These are phyloP conservation scores for Lutjanus erythropterus DNA, from an alignment of 2,113 vertebrate species.

Conservation along the genomic window DNA sequence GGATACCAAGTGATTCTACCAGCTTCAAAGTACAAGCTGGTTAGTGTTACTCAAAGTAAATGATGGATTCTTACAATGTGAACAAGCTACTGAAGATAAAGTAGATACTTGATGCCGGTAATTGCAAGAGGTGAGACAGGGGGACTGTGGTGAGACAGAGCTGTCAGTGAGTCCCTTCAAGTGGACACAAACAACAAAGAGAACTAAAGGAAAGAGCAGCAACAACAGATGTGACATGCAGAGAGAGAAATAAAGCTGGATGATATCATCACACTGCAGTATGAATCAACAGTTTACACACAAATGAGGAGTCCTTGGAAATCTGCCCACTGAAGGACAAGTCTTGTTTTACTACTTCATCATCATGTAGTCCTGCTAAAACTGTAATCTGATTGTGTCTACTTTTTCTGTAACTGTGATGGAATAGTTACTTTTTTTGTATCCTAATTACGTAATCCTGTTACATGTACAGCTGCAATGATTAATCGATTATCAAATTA, in stretches of 20 bases:
- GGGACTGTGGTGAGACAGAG: slow-evolving; percentile 19
- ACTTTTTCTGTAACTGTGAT: too few relatives aligned
- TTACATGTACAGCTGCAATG: too few relatives aligned
- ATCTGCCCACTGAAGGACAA: neutral
- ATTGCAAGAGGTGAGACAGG: neutral
- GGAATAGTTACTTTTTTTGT: too few relatives aligned
- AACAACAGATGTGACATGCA: slow-evolving; percentile 19
- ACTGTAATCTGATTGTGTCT: too few relatives aligned
- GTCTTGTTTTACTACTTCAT: neutral
- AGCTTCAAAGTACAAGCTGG: neutral
- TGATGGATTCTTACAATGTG: neutral
- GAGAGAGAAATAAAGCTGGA: neutral
- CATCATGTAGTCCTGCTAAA: too few relatives aligned
- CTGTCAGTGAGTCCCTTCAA: slow-evolving; percentile 29
- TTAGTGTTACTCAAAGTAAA: neutral
- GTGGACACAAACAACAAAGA: neutral
- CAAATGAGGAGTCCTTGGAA: neutral
- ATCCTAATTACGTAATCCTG: too few relatives aligned
- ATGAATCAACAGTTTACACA: neutral
- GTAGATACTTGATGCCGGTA: neutral
- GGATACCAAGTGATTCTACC: neutral
- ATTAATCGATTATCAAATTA: too few relatives aligned
- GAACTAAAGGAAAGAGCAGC: slow-evolving; percentile 2
- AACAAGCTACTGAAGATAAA: neutral
- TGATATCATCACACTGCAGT: neutral